Conservation (phyloP, 2,797 vertebrate species). For the Denticeps clupeoides region DNA sequence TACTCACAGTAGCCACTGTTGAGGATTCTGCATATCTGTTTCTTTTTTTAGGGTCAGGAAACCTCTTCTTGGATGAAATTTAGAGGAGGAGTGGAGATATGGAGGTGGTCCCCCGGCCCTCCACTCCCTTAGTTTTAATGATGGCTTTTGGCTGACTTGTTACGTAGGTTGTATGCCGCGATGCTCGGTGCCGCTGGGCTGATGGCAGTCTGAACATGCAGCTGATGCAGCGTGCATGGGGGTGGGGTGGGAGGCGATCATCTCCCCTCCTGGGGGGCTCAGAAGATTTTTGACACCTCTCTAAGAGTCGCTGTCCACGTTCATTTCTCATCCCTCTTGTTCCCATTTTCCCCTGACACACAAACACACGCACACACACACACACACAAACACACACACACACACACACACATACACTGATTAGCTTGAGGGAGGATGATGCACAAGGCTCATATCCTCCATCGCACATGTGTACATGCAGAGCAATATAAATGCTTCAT, state of each 20-base stretch:
- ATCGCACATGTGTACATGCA: no score
- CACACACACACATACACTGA: no score
- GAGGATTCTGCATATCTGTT: neutral
- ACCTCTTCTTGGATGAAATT: no score
- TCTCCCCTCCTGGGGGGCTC: neutral
- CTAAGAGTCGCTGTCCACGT: neutral
- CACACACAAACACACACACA: neutral
- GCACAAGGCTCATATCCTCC: no score
- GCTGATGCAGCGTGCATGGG: neutral
- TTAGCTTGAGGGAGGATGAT: no score
- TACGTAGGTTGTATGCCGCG: constrained; percentile 31
- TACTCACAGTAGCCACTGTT: no score
- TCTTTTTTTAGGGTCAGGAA: no score
- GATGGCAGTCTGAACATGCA: neutral
- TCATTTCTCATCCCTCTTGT: neutral
- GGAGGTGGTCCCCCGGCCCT: constrained; percentile 3
- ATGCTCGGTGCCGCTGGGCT: constrained; percentile 15
- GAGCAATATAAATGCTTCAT: constrained; percentile 2
- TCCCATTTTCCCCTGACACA: neutral
- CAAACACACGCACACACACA: neutral
- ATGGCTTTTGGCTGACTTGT: constrained; percentile 26
- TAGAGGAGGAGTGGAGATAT: constrained; percentile 7
- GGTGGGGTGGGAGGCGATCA: neutral
- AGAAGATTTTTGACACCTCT: neutral
- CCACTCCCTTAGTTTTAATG: constrained; percentile 26